Evolutionary conservation across 2,797 vertebrate genomes (phyloP), one percentile per base, ranked within the genome.

Genomic region (Dendrocincla tyrannina): DNA sequence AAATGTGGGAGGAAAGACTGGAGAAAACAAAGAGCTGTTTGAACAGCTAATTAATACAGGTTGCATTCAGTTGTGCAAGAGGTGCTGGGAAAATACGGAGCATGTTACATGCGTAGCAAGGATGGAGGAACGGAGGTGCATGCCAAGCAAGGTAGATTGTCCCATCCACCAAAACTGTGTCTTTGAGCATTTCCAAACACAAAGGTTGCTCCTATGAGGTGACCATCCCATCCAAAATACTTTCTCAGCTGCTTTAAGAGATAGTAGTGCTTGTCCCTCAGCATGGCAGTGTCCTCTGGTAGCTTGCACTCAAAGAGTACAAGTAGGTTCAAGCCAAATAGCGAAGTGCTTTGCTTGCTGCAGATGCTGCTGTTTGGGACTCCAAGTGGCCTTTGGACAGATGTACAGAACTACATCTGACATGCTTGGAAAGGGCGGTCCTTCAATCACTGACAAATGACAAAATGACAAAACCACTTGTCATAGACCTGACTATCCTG

Each of bases 61-160:
- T 39, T 50, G 44, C 28, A 16, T 80, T 89, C 75, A 67, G 23
- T 72, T 32, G 23, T 41, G 37, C 32, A 76, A 17, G 59, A 69
- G 27, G 15, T 39, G 23, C 62, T 94, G 79, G 32, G n/a, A 63
- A 30, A 64, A 47, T 30, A 30, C 7, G 0, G 6, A 56, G 18
- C 0, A 0, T 8, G 3, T 46, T 79, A 10, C 1, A 2, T 44
- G 49, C 52, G 44, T 39, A 66, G 32, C 4, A 0, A 64, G 55
- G 47, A 27, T 28, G 15, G 67, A 89, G 63, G 20, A 55, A 33
- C 0, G 1, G 76, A 72, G 41, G 28, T 17, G 33, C 13, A 5
- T 7, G 3, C 56, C 5, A 2, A 63, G 69, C 32, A 33, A 53
- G 16, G 28, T 42, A 24, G 23, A 2, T 67, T 85, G 63, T 91